phyloP scores from a whole-genome alignment of 2,113 vertebrate genomes.

The Poicephalus gulielmi region DNA sequence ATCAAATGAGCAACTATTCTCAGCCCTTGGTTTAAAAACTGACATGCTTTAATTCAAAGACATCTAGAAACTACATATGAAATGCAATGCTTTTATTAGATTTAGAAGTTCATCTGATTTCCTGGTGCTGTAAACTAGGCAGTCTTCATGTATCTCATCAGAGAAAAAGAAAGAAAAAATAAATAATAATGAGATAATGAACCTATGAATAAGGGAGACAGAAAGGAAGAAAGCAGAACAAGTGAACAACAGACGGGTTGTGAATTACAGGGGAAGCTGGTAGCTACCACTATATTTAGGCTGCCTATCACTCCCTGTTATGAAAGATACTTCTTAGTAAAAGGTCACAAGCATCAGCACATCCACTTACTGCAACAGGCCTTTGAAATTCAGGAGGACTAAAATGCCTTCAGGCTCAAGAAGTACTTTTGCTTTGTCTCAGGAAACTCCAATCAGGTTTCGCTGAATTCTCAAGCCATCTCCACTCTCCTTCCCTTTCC shows the following conservation, averaged over 20 bases:
- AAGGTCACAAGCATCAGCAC: conserved; percentile 54
- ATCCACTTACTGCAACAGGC: conserved; percentile 21
- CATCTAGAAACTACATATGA: background rate
- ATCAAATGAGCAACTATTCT: background rate
- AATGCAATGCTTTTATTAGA: background rate
- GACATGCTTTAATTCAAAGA: background rate
- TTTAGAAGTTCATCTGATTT: background rate
- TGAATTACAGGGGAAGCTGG: background rate
- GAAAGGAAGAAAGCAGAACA: conserved; percentile 19
- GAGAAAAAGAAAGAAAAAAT: background rate
- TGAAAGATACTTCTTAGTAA: conserved; percentile 16
- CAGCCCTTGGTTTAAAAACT: background rate
- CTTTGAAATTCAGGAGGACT: conserved; percentile 43
- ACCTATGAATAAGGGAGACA: background rate
- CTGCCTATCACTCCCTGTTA: conserved; percentile 35
- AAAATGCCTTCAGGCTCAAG: conserved; percentile 38
- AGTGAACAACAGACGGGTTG: background rate
- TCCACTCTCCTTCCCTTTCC: background rate
- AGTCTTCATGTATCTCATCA: background rate
- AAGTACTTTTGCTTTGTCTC: background rate
- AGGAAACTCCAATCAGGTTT: background rate
- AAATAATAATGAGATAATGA: background rate
- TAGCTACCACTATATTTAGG: conserved; percentile 45
- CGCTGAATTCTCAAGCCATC: background rate
- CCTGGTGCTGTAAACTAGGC: background rate